Evolutionary conservation across 2,888 invertebrate genomes (phyloP).

Genomic region (Vesta saturnalis): DNA sequence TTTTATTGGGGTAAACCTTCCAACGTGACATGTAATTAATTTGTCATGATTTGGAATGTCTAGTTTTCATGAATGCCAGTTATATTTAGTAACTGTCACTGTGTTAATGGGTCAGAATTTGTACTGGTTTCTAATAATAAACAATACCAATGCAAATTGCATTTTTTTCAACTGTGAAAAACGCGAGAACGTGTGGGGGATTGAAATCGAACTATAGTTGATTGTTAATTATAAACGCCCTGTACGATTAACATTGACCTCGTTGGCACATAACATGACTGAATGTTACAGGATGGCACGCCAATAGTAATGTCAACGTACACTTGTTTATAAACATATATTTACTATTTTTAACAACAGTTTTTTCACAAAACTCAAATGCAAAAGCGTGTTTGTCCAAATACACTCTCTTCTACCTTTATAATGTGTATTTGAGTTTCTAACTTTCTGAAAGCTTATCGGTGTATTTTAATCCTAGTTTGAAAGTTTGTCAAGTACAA

Average conservation of each 20-base stretch:
- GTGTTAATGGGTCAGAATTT: constrained; percentile 6
- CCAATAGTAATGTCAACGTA: not conserved
- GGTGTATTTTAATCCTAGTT: too few relatives aligned
- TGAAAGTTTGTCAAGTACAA: too few relatives aligned
- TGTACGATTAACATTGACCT: not conserved
- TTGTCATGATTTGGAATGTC: not conserved
- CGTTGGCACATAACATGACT: not conserved
- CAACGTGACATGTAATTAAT: not conserved
- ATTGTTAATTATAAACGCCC: too few relatives aligned
- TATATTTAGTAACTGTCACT: not conserved
- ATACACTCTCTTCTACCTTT: too few relatives aligned
- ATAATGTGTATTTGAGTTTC: too few relatives aligned
- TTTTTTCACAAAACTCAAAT: too few relatives aligned
- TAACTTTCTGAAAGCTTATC: too few relatives aligned
- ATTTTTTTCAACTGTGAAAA: not conserved
- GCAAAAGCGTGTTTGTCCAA: too few relatives aligned
- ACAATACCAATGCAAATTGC: too few relatives aligned
- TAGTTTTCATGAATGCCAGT: not conserved
- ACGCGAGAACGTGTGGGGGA: too few relatives aligned
- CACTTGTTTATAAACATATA: not conserved
- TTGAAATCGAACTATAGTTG: too few relatives aligned
- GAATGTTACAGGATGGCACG: not conserved
- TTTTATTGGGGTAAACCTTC: not conserved
- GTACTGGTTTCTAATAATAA: not conserved
- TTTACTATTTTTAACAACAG: not conserved